These are phyloP conservation scores for Machaerirhynchus nigripectus DNA, from an alignment of 2,113 vertebrate genomes.

Conservation along the genomic window DNA sequence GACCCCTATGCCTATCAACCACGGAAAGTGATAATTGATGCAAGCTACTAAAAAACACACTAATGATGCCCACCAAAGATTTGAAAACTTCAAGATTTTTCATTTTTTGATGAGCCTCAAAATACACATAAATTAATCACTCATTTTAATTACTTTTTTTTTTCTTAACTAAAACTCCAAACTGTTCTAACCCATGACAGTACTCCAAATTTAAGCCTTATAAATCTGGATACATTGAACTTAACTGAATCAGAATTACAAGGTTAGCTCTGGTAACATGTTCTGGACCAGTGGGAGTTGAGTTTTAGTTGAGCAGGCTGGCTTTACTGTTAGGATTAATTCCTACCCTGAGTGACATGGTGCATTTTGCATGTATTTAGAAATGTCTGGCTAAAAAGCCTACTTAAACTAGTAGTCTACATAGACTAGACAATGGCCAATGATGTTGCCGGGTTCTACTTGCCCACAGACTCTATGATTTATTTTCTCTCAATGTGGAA, in stretches of 20 bases:
- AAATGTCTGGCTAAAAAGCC: background rate
- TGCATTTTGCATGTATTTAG: background rate
- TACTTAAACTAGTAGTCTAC: background rate
- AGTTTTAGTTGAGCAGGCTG: background rate
- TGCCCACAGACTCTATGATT: background rate
- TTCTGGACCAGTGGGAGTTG: background rate
- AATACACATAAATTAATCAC: background rate
- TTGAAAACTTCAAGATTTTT: background rate
- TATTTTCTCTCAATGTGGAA: background rate
- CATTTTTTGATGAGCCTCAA: background rate
- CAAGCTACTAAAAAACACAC: background rate
- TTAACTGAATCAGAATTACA: background rate
- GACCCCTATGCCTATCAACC: fast-evolving
- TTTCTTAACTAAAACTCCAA: too few relatives aligned
- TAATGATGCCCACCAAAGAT: background rate
- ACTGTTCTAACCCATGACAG: too few relatives aligned
- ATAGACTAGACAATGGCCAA: background rate
- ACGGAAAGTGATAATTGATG: background rate
- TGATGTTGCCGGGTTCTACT: background rate
- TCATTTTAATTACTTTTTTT: background rate
- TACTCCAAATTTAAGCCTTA: background rate
- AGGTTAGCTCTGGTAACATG: background rate
- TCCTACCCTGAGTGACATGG: fast-evolving
- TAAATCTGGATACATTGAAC: background rate
- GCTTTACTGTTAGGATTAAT: background rate